These are phyloP conservation scores for Chrysolina oricalcia DNA, from an alignment of 2,888 invertebrate species.

Conservation along the genomic window DNA sequence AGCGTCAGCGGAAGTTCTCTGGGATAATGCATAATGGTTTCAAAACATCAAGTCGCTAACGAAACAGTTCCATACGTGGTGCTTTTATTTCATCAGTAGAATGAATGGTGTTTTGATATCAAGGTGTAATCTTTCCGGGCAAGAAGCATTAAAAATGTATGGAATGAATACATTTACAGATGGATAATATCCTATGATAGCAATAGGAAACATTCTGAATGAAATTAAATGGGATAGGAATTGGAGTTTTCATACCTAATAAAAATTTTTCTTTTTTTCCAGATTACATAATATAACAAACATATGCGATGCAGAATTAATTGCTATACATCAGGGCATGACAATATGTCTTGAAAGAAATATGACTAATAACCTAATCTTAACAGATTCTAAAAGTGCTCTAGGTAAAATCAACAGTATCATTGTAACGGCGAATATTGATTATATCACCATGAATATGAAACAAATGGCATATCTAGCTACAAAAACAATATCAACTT, in stretches of 20 bases:
- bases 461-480: too few relatives aligned
- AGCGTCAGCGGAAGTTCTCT: background rate
- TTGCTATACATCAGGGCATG: slow-evolving; percentile 34
- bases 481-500: background rate
- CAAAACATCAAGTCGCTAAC: background rate
- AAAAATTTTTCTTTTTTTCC: slow-evolving; percentile 8
- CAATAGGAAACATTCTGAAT: too few relatives aligned
- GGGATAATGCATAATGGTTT: background rate
- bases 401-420: background rate
- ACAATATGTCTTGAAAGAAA: slow-evolving; percentile 4
- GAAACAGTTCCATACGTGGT: background rate
- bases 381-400: slow-evolving; percentile 29
- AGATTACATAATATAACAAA: slow-evolving; percentile 17
- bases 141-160: too few relatives aligned
- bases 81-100: background rate
- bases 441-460: slow-evolving; percentile 1
- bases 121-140: too few relatives aligned
- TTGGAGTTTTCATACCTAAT: background rate
- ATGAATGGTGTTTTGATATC: too few relatives aligned
- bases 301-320: slow-evolving; percentile 38
- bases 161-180: too few relatives aligned
- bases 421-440: background rate
- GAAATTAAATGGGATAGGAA: background rate
- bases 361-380: background rate
- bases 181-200: too few relatives aligned